These are phyloP conservation scores for Amphipoea oculea DNA, from an alignment of 2,888 invertebrate species.

Conservation along the genomic window DNA sequence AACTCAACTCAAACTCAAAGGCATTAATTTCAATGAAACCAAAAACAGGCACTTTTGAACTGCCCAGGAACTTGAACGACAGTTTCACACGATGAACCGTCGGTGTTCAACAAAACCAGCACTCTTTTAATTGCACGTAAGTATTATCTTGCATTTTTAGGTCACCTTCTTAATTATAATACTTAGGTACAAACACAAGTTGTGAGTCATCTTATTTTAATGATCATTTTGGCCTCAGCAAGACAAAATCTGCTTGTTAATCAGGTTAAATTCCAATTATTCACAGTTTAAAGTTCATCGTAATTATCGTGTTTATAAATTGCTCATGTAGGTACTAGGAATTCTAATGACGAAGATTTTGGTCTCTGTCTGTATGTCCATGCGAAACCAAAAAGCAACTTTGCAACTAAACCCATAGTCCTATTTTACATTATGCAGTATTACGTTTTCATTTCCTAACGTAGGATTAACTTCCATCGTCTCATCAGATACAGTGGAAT, in stretches of 20 bases:
- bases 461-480: not conserved
- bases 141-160: not conserved
- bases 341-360: not conserved
- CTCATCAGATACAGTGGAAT: not conserved
- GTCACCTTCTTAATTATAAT: not conserved
- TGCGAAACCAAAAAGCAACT: not conserved
- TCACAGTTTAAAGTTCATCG: constrained; percentile 38
- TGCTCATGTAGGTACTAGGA: not conserved
- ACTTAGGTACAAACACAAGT: not conserved
- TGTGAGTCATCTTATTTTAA: constrained; percentile 5
- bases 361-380: constrained; percentile 9
- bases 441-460: not conserved
- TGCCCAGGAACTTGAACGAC: not conserved
- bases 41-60: not conserved
- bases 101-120: not conserved
- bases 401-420: not conserved
- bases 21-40: not conserved
- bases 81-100: not conserved
- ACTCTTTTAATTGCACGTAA: not conserved
- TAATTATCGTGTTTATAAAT: constrained; percentile 16
- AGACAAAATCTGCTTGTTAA: not conserved
- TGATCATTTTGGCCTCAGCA: not conserved
- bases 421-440: not conserved
- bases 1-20: not conserved
- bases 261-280: constrained; percentile 17